Evolutionary conservation across 2,797 vertebrate genomes (phyloP).

Genomic region (Dryobates pubescens): DNA sequence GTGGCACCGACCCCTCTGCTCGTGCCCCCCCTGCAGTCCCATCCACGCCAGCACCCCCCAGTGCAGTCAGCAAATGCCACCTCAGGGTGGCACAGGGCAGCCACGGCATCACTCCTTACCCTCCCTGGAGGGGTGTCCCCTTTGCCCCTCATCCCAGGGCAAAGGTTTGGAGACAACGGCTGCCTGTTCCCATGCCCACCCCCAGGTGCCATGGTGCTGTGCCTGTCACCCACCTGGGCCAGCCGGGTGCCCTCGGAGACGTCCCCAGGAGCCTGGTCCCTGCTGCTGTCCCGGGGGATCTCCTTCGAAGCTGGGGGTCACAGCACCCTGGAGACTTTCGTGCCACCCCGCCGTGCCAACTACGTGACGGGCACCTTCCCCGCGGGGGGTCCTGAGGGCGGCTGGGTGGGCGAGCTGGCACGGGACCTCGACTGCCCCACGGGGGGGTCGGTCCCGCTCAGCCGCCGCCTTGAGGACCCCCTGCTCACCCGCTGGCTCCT

Average conservation of each 20-base stretch:
- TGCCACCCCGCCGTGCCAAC: constrained; percentile 3
- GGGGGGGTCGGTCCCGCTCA: constrained; percentile 10
- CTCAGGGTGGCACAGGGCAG: not conserved
- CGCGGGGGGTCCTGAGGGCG: not conserved
- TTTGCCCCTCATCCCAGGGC: not conserved
- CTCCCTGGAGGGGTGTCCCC: not conserved
- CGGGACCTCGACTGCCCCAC: constrained; percentile 49
- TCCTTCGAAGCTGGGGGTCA: constrained; percentile 4
- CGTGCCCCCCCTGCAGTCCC: not conserved
- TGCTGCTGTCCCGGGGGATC: constrained; percentile 39
- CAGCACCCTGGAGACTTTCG: constrained; percentile 25
- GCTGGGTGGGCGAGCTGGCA: constrained; percentile 35
- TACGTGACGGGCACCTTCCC: not conserved
- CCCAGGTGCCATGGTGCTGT: constrained; percentile 45
- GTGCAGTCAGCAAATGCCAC: not conserved
- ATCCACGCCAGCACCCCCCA: not conserved
- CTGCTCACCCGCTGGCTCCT: constrained; percentile 25
- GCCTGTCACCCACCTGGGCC: constrained; percentile 28
- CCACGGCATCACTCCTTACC: not conserved
- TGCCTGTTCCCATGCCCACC: rapidly evolving
- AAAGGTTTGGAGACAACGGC: not conserved
- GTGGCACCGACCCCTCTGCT: constrained; percentile 1
- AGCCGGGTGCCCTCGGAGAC: constrained; percentile 33
- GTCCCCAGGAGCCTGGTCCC: not conserved
- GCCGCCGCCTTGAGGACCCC: not conserved